These are phyloP conservation scores for Neotragus moschatus DNA, from an alignment of 2,113 vertebrate species.

Conservation along the genomic window DNA sequence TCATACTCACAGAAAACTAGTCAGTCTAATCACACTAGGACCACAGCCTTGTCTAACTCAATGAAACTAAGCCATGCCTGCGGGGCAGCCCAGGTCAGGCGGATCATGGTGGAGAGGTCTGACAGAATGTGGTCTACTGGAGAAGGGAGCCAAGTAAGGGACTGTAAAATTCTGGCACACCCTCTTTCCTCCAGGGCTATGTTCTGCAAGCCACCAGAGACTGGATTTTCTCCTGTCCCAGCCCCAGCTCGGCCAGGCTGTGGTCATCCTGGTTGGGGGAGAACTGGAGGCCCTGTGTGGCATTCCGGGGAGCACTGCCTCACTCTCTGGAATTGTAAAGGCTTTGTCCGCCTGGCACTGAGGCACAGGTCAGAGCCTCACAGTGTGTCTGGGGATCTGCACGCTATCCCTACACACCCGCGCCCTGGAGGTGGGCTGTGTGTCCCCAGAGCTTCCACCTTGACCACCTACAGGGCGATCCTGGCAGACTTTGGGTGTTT, in stretches of 20 bases:
- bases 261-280: background rate
- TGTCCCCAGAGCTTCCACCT: background rate
- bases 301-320: background rate
- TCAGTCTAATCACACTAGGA: too few species aligned
- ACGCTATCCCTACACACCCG: accelerated
- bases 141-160: background rate
- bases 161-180: background rate
- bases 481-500: too few species aligned
- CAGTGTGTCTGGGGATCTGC: background rate
- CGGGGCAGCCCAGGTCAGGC: too few species aligned
- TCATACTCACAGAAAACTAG: too few species aligned
- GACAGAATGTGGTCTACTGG: too few species aligned
- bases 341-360: background rate
- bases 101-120: too few species aligned
- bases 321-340: background rate
- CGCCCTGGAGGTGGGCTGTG: background rate
- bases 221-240: background rate
- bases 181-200: background rate
- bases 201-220: background rate
- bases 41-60: too few species aligned
- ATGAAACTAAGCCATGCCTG: too few species aligned
- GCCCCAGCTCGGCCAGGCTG: background rate
- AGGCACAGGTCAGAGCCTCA: background rate
- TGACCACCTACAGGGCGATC: background rate
- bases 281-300: background rate